A percentile compares a stretch with the other conserved stretches of the same genome.
Evolutionary conservation across 2,113 vertebrate genomes (phyloP).

Genomic region (Colossoma macropomum): DNA sequence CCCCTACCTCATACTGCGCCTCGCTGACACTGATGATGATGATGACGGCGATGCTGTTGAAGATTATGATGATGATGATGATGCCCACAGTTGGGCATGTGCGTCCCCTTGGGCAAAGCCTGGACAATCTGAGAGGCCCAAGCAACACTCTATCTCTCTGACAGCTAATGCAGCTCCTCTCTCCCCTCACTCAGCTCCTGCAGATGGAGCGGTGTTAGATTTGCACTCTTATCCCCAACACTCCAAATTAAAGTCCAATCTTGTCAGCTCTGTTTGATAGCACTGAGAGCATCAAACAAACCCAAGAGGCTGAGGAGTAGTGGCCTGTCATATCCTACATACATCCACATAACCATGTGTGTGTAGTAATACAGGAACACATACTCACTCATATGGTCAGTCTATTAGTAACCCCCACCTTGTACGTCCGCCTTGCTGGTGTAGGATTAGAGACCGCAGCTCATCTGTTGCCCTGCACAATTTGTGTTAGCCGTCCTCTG

Average conservation of each 20-base stretch:
- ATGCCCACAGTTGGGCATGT: constrained; percentile 37
- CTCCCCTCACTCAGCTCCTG: not conserved
- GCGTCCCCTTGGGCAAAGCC: constrained; percentile 30
- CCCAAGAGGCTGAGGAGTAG: constrained; percentile 11
- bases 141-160: constrained; percentile 45
- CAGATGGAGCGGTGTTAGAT: constrained; percentile 29
- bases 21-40: constrained; percentile 44
- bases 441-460: not conserved
- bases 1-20: constrained; percentile 28
- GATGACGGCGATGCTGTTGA: constrained; percentile 39
- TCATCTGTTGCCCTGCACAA: not conserved
- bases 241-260: constrained; percentile 38
- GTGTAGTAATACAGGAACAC: not conserved
- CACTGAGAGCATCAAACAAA: constrained; percentile 13
- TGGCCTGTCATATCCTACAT: not conserved
- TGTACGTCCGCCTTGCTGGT: not conserved
- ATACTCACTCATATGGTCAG: not conserved
- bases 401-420: not conserved
- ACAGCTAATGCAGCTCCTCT: constrained; percentile 20
- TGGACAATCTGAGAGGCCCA: constrained; percentile 31
- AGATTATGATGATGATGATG: constrained; percentile 52
- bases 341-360: not conserved
- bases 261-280: constrained; percentile 36
- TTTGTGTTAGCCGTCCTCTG: not conserved
- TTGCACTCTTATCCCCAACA: constrained; percentile 27